Percentiles rank a stretch among this genome's conserved stretches.
Evolutionary conservation across 2,113 vertebrate species (phyloP).

Genomic region (Platichthys flesus): DNA sequence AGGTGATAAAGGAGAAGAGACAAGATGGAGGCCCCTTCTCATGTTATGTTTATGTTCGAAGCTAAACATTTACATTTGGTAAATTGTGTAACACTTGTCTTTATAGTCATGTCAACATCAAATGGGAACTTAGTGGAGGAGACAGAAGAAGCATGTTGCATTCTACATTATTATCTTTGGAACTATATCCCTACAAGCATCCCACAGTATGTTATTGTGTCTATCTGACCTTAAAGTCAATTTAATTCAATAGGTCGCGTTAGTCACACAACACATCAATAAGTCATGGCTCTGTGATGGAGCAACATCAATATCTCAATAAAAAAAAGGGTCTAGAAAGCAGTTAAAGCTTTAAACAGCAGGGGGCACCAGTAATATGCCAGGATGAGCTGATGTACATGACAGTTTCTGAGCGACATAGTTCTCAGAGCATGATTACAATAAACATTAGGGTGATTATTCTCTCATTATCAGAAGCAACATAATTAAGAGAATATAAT

Average conservation of each 20-base stretch:
- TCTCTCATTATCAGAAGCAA: background rate
- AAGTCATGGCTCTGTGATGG: background rate
- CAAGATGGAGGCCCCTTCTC: background rate
- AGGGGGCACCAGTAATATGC: conserved; percentile 78
- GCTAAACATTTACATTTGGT: too few species aligned
- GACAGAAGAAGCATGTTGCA: background rate
- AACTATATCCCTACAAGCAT: too few species aligned
- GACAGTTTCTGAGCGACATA: conserved; percentile 28
- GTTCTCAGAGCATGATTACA: conserved; percentile 23
- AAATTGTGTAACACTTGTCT: background rate
- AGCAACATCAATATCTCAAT: background rate
- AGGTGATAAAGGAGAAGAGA: conserved; percentile 13
- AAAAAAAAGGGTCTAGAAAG: background rate
- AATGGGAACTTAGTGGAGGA: conserved; percentile 19
- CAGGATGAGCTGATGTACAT: conserved; percentile 16
- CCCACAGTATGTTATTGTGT: conserved; percentile 1
- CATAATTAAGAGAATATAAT: background rate
- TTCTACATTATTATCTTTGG: background rate
- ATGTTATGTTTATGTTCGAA: background rate
- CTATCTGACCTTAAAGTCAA: background rate
- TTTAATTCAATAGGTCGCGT: conserved; percentile 21
- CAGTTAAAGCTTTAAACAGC: conserved; percentile 66
- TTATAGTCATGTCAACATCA: conserved; percentile 6
- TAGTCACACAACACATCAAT: conserved; percentile 32
- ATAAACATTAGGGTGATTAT: conserved; percentile 9